phyloP scores from a whole-genome alignment of 23 tunicate genomes.

The Diplosoma virens region DNA sequence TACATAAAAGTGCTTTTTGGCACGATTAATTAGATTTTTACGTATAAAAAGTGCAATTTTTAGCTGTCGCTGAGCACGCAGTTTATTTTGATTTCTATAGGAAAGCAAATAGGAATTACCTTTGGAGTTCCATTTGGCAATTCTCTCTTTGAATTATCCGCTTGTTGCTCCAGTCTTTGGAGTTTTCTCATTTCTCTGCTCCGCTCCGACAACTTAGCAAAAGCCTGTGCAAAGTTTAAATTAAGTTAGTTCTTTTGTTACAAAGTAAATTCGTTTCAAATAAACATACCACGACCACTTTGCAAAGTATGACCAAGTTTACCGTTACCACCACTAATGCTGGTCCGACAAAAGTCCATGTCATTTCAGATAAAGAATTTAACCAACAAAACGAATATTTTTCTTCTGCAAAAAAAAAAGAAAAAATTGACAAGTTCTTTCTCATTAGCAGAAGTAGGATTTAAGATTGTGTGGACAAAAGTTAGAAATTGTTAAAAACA shows the following conservation, averaged over 20 bases:
- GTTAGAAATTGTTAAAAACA: no score
- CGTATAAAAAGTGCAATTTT: no score
- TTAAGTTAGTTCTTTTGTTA: neutral
- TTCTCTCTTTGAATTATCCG: neutral
- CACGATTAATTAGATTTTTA: no score
- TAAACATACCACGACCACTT: slow-evolving; percentile 64
- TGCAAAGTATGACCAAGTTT: slow-evolving; percentile 69
- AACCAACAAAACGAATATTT: slow-evolving; percentile 77
- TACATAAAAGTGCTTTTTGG: no score
- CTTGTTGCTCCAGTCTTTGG: neutral
- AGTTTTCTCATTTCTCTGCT: neutral
- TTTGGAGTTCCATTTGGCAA: neutral
- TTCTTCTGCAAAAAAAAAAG: neutral
- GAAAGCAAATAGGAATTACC: neutral
- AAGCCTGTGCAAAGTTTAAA: neutral
- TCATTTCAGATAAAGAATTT: slow-evolving; percentile 60
- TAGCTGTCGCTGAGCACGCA: no score
- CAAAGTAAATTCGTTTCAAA: neutral
- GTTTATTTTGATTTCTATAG: no score
- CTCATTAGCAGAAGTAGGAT: no score
- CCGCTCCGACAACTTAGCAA: slow-evolving; percentile 7
- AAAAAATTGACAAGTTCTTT: no score
- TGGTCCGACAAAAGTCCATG: slow-evolving; percentile 75
- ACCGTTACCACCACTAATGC: slow-evolving; percentile 63
- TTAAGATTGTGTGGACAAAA: no score